These are phyloP conservation scores for Micromesistius poutassou DNA, from an alignment of 2,797 vertebrate genomes.

Conservation along the genomic window DNA sequence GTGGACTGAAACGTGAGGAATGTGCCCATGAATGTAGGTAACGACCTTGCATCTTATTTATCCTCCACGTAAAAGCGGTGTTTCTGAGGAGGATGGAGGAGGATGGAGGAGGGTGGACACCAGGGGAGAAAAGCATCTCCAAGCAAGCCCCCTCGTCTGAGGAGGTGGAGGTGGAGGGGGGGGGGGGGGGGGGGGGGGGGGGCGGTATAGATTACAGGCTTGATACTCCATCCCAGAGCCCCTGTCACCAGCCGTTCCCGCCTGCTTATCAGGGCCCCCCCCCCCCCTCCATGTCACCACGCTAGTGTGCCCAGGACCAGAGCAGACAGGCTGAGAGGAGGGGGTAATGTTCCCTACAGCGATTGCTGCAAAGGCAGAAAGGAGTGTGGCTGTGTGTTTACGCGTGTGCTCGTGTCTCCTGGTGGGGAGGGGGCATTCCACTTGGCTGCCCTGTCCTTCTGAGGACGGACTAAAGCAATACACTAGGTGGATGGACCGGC, in stretches of 20 bases:
- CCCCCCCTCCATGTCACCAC: conserved; percentile 33
- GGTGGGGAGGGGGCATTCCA: conserved; percentile 14
- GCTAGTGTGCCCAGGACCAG: conserved; percentile 29
- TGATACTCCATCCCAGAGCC: conserved; percentile 38
- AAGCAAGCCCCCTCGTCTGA: conserved; percentile 10
- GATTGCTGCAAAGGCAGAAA: conserved; percentile 5
- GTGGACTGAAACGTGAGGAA: not conserved
- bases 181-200: conserved; percentile 29
- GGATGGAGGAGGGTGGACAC: not conserved
- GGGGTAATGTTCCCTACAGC: conserved; percentile 43
- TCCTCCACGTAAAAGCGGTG: not conserved
- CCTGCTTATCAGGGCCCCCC: conserved; percentile 20
- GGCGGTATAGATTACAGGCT: conserved; percentile 35
- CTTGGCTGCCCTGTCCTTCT: not conserved
- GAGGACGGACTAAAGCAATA: conserved; percentile 11
- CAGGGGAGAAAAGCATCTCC: not conserved
- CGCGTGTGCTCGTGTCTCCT: not conserved
- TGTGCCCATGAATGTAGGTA: not conserved
- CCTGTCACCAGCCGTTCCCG: conserved; percentile 26
- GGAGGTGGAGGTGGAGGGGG: not conserved
- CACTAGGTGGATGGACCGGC: conserved; percentile 9
- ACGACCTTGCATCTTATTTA: not conserved
- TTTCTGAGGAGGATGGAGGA: not conserved
- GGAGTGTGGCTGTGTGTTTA: conserved; percentile 13
- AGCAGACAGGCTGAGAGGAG: conserved; percentile 11